A percentile compares a stretch with the other conserved stretches of the same genome.
Conservation (phyloP, 1,140 invertebrate genomes). For the Neodiprion fabricii region DNA sequence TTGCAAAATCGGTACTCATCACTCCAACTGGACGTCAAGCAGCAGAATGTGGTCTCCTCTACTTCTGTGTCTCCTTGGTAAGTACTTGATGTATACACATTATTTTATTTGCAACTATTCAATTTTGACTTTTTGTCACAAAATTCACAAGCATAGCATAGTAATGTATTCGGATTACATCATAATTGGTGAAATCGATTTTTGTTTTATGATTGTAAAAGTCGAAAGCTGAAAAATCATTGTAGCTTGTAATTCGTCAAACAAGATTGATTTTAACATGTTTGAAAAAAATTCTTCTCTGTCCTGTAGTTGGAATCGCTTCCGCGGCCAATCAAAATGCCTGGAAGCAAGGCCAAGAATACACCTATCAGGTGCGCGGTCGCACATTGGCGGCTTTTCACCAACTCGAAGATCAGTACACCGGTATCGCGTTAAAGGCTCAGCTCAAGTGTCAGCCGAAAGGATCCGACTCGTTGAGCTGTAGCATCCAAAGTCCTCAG, state of each 20-base stretch:
- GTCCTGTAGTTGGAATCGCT: background rate
- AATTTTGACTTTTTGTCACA: background rate
- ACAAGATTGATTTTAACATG: no score
- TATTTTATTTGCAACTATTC: background rate
- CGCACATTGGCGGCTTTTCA: slow-evolving; percentile 60
- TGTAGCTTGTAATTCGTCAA: no score
- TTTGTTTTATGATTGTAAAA: no score
- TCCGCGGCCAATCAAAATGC: slow-evolving; percentile 27
- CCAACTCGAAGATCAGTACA: slow-evolving; percentile 29
- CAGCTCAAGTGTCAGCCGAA: slow-evolving; percentile 41
- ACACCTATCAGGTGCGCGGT: slow-evolving; percentile 48
- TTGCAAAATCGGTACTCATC: background rate
- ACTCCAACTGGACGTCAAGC: background rate
- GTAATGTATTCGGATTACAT: no score
- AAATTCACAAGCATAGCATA: no score
- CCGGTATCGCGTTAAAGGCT: slow-evolving; percentile 34
- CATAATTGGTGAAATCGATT: no score
- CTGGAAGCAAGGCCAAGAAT: slow-evolving; percentile 45
- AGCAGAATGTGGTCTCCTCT: slow-evolving; percentile 6
- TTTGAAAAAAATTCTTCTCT: no score
- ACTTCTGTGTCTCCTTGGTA: background rate
- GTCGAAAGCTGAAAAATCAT: no score
- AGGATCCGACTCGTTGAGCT: slow-evolving; percentile 33
- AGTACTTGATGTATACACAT: background rate
- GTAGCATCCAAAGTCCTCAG: slow-evolving; percentile 34